Percentiles rank a stretch among this genome's conserved stretches.
Conservation (phyloP, 1,140 invertebrate species). For the Drosophila leontia region DNA sequence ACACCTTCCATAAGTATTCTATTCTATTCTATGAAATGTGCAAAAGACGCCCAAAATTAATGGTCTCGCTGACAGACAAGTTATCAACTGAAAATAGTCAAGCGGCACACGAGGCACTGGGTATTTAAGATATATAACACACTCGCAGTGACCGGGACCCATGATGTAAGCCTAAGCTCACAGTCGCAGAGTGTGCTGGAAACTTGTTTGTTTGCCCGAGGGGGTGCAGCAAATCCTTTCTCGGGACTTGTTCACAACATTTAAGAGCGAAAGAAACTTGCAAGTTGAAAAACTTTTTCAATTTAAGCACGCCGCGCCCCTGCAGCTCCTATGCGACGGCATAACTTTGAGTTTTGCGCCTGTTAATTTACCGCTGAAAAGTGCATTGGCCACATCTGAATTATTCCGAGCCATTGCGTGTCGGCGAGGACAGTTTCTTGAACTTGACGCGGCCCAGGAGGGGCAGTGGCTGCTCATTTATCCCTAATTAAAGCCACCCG, state of each 20-base stretch:
- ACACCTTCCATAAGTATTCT: neutral
- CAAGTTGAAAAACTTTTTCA: conserved; percentile 77
- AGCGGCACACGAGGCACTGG: neutral
- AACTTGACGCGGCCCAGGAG: conserved; percentile 20
- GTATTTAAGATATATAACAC: neutral
- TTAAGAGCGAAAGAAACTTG: conserved; percentile 58
- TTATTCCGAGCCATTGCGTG: conserved; percentile 70
- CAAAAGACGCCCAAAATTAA: neutral
- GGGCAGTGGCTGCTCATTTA: conserved; percentile 26
- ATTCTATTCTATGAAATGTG: neutral
- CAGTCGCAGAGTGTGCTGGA: conserved; percentile 14
- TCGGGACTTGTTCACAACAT: conserved; percentile 51
- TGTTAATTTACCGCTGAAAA: conserved; percentile 76
- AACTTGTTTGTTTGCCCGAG: conserved; percentile 37
- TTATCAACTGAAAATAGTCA: neutral
- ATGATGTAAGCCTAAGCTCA: neutral
- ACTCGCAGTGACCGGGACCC: conserved; percentile 3
- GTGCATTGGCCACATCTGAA: conserved; percentile 73
- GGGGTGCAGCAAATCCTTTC: conserved; percentile 64
- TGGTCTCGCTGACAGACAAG: neutral
- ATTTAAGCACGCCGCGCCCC: conserved; percentile 59
- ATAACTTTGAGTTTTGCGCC: conserved; percentile 35
- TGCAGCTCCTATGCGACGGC: conserved; percentile 7
- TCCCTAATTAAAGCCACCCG: conserved; percentile 53
- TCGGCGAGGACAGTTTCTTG: conserved; percentile 47